These are phyloP conservation scores for Oncorhynchus keta DNA, from an alignment of 2,113 vertebrate species.

Conservation along the genomic window DNA sequence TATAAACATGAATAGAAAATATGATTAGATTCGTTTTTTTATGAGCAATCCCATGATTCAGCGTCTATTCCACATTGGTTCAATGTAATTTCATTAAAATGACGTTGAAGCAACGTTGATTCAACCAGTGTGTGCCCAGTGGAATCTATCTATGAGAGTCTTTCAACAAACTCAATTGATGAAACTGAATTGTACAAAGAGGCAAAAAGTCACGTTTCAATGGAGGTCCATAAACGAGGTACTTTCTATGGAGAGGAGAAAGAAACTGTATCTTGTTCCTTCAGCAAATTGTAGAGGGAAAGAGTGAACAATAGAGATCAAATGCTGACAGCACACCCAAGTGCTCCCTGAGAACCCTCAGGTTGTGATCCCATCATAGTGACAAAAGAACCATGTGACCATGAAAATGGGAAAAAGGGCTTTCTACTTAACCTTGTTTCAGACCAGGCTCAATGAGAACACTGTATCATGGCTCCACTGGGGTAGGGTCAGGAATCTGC, in stretches of 20 bases:
- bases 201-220: conserved; percentile 23
- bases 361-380: conserved; percentile 39
- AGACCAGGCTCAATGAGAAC: neutral
- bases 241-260: conserved; percentile 3
- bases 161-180: too few relatives aligned
- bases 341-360: conserved; percentile 27
- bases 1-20: neutral
- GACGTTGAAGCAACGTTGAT: too few relatives aligned
- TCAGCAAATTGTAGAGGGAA: conserved; percentile 23
- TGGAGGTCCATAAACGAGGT: conserved; percentile 10
- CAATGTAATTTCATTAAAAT: too few relatives aligned
- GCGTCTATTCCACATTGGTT: neutral
- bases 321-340: conserved; percentile 52
- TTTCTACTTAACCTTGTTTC: conserved; percentile 17
- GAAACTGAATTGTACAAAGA: neutral
- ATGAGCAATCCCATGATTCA: neutral
- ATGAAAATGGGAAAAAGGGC: conserved; percentile 10
- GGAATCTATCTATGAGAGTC: too few relatives aligned
- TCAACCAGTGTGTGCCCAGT: neutral
- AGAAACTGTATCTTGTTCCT: conserved; percentile 41
- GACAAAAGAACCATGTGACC: conserved; percentile 33
- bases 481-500: neutral
- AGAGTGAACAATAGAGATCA: conserved; percentile 49
- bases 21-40: neutral
- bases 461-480: neutral